These are phyloP conservation scores for Cephus spinipes DNA, from an alignment of 2,888 invertebrate species.

Conservation along the genomic window DNA sequence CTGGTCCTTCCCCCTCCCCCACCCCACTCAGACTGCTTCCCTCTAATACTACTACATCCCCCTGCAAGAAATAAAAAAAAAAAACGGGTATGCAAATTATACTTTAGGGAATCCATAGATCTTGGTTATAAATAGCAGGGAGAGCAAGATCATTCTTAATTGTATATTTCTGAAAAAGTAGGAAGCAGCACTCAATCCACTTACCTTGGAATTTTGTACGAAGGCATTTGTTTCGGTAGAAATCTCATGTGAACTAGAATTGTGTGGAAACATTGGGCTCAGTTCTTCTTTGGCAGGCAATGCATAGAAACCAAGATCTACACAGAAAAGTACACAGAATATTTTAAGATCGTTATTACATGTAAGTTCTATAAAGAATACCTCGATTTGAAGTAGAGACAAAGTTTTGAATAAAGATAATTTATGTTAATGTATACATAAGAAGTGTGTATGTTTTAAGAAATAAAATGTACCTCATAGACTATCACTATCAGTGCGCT, in stretches of 20 bases:
- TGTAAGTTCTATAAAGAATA: background rate
- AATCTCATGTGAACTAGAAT: conserved; percentile 71
- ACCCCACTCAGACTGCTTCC: conserved; percentile 66
- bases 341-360: background rate
- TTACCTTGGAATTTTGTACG: conserved; percentile 69
- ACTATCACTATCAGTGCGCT: conserved; percentile 66
- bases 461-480: conserved; percentile 55
- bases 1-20: conserved; percentile 65
- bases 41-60: conserved; percentile 68
- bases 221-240: conserved; percentile 70
- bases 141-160: background rate
- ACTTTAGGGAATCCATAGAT: background rate
- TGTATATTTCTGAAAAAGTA: background rate
- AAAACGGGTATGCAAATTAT: conserved; percentile 1
- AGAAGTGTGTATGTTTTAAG: conserved; percentile 29
- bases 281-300: conserved; percentile 71
- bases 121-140: background rate
- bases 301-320: conserved; percentile 69
- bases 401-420: background rate
- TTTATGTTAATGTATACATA: background rate
- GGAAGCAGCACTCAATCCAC: background rate
- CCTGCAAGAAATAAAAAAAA: conserved; percentile 44
- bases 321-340: conserved; percentile 28
- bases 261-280: conserved; percentile 70
- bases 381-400: background rate